Base-by-base conservation (phyloP, 2,797 vertebrate species). In the Triplophysa yarkandensis region DNA sequence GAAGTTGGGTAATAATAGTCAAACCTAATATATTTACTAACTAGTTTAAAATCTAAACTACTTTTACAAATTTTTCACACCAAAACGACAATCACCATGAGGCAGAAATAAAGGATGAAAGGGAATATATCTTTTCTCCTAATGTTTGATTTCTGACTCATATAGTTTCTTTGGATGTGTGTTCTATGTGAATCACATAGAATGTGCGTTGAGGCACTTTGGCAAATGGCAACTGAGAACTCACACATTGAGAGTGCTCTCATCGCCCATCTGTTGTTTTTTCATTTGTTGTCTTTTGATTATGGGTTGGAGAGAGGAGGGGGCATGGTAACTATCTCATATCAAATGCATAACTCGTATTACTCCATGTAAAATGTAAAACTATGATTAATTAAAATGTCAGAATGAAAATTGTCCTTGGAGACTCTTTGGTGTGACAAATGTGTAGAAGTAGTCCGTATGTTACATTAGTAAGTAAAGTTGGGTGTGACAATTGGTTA, bases 231-330 rank as follows among this genome's bases (percentile, higher is more conserved):
- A 80, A 69, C 83, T 83, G 80, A 79, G 81, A 83, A 79, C 77
- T 83, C 77, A 36, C 83, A 82, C 78, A 82, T 82, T 58, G 71
- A 77, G 76, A 71, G 68, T 69, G 55, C 62, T 80, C 74, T 79
- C 78, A 80, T 78, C 43, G 68, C 78, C 83, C 83, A 85, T 85
- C 83, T 85, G 83, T 83, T 84, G 81, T 84, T 80, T 77, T 83
- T 81, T 83, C 73, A 74, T 81, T 82, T 82, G 76, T 82, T 82
- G 80, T 82, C 78, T 80, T 80, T 77, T 80, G 76, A 78, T 78
- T 78, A 73, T 78, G 62, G 80, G 74, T 80, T 78, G 66, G 76
- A 73, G 80, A 75, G 72, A 74, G 46, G 66, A 52, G 76, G 76
- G 77, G 60, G 7, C 4, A 28, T 27, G 28, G 69, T 32, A 70